A percentile compares a stretch with the other conserved stretches of the same genome.
phyloP scores from a whole-genome alignment of 1,140 invertebrate genomes.

The Brachystomella parvula region DNA sequence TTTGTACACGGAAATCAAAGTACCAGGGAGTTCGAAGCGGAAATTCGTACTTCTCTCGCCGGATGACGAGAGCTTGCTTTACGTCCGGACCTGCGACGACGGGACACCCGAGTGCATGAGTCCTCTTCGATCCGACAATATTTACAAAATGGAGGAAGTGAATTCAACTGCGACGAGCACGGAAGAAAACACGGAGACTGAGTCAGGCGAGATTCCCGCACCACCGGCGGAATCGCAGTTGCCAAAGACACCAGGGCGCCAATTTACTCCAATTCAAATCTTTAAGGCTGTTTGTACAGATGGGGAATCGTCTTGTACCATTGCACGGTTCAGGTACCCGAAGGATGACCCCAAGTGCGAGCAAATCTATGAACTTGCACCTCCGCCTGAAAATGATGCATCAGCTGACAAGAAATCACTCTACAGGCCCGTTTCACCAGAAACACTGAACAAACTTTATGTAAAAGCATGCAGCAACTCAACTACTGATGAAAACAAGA shows the following conservation, averaged over 20 bases:
- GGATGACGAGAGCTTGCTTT: neutral
- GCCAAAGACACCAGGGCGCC: neutral
- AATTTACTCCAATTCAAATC: neutral
- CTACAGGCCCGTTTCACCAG: neutral
- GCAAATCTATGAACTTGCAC: neutral
- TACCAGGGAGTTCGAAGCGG: neutral
- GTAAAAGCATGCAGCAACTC: neutral
- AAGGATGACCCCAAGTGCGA: neutral
- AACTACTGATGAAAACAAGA: neutral
- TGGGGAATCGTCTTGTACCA: neutral
- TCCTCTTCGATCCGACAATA: neutral
- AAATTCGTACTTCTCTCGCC: neutral
- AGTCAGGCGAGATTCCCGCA: too few species aligned
- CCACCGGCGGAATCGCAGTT: neutral
- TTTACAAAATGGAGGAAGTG: neutral
- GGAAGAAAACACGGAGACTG: neutral
- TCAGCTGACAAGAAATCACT: neutral
- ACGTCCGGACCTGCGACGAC: neutral
- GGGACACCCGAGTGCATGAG: neutral
- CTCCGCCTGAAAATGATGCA: neutral
- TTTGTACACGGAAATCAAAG: neutral
- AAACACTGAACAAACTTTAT: neutral
- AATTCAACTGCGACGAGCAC: too few species aligned
- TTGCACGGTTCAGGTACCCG: neutral
- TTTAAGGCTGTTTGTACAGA: neutral